Conservation (phyloP, 1,140 invertebrate species). For the Drosophila miranda region DNA sequence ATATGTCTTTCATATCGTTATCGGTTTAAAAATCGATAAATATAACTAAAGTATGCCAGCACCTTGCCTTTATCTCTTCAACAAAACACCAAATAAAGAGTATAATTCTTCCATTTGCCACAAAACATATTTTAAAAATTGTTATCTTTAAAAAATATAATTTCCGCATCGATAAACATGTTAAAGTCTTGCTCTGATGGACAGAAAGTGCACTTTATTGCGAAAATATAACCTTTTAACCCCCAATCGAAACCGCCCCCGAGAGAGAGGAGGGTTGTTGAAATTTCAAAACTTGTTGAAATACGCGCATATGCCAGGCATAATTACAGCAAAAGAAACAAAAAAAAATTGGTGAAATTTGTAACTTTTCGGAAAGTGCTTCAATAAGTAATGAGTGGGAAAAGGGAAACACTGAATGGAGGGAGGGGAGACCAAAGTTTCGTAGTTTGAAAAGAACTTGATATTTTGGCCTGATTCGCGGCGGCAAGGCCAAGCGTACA, state of each 20-base stretch:
- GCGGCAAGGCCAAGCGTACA: conserved; percentile 32
- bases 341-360: conserved; percentile 54
- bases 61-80: conserved; percentile 37
- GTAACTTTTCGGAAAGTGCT: conserved; percentile 68
- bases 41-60: too few species aligned
- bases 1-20: too few species aligned
- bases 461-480: conserved; percentile 54
- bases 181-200: background rate
- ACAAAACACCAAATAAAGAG: too few species aligned
- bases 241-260: conserved; percentile 50
- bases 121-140: conserved; percentile 1
- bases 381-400: conserved; percentile 70
- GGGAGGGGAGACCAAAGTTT: conserved; percentile 2
- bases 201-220: too few species aligned
- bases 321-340: conserved; percentile 57
- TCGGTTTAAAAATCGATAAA: too few species aligned
- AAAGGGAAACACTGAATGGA: too few species aligned
- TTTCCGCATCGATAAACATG: conserved; percentile 36
- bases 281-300: conserved; percentile 62
- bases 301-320: conserved; percentile 69
- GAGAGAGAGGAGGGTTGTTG: conserved; percentile 21
- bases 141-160: conserved; percentile 27
- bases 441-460: conserved; percentile 37
- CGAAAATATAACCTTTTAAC: too few species aligned
- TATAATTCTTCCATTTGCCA: background rate